These are phyloP conservation scores for Dione vanillae DNA, from an alignment of 2,888 invertebrate species.

Conservation along the genomic window DNA sequence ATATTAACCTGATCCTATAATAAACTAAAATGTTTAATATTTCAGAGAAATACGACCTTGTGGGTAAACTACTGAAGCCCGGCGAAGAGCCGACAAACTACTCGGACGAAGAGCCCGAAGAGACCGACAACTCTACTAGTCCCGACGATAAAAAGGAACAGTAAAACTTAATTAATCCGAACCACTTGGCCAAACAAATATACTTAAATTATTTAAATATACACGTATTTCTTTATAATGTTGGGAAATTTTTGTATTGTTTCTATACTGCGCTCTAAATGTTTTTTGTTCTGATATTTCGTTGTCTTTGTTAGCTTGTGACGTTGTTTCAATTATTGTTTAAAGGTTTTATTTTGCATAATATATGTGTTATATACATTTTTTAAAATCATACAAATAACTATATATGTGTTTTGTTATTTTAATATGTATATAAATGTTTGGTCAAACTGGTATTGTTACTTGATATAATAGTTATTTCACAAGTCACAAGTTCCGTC, in stretches of 20 bases:
- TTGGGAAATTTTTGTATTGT: constrained; percentile 2
- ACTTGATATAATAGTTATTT: constrained; percentile 10
- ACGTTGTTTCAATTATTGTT: neutral
- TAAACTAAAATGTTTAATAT: constrained; percentile 6
- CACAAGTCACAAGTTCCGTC: constrained; percentile 32
- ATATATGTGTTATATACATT: too few relatives aligned
- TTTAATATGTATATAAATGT: constrained; percentile 1
- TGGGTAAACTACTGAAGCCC: constrained; percentile 94
- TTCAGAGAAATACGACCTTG: constrained; percentile 95
- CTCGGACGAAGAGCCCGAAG: constrained; percentile 92
- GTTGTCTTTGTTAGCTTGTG: neutral
- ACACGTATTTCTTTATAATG: neutral
- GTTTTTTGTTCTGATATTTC: neutral
- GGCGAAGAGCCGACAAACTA: constrained; percentile 96
- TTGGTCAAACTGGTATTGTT: constrained; percentile 18
- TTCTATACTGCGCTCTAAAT: neutral
- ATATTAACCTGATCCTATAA: neutral
- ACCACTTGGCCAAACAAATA: constrained; percentile 35
- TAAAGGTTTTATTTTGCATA: neutral
- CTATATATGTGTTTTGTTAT: neutral
- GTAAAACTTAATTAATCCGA: constrained; percentile 48
- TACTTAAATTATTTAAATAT: constrained; percentile 11
- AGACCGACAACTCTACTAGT: constrained; percentile 68
- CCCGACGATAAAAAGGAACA: constrained; percentile 68
- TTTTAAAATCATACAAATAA: neutral